Base-by-base conservation (phyloP, 2,888 invertebrate species). In the Caenorhabditis drosophilae region DNA sequence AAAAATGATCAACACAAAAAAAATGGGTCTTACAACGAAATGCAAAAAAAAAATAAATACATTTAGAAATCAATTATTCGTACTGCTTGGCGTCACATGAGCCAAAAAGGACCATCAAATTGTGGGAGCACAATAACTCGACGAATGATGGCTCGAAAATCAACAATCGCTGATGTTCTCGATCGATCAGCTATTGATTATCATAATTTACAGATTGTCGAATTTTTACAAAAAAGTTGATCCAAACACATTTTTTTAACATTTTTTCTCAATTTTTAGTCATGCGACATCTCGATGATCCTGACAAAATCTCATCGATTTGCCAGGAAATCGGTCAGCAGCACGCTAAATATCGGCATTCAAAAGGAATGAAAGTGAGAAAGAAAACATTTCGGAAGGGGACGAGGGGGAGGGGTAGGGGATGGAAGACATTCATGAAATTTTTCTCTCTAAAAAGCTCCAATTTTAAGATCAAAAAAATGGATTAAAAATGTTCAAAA, bases 31-130 rank as follows among this genome's bases (percentile, higher is more conserved):
- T n/a, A n/a, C n/a, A n/a, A n/a, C n/a, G n/a, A n/a, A n/a, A n/a
- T n/a, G n/a, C n/a, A n/a, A 48, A 40, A 18, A 51, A 27, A 45
- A 36, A 9, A 31, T 23, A 49, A 12, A 38, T 25, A 48, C 48
- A 23, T 56, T 45, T 53, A 64, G 72, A 72, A 67, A 42, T 50
- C 54, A 20, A 66, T 63, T 22, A 48, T 70, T 23, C 62, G 62
- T 11, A 56, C 51, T 26, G 67, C 63, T 47, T 70, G 67, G 67
- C 42, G 67, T 25, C 72, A 72, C 38, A 72, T 72, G 72, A 60
- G 62, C 26, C 53, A 61, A 22, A 64, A 66, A 20, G 72, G 72
- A 1, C 72, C 69, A 11, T 60, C 63, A 1, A 69, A 69, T 31
- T 66, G 68, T 54, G 72, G 69, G 22, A 56, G 66, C 12, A 72